Percentiles rank a stretch among this genome's conserved stretches.
phyloP scores from a whole-genome alignment of 2,888 invertebrate genomes.

The Drosophila ustulata region DNA sequence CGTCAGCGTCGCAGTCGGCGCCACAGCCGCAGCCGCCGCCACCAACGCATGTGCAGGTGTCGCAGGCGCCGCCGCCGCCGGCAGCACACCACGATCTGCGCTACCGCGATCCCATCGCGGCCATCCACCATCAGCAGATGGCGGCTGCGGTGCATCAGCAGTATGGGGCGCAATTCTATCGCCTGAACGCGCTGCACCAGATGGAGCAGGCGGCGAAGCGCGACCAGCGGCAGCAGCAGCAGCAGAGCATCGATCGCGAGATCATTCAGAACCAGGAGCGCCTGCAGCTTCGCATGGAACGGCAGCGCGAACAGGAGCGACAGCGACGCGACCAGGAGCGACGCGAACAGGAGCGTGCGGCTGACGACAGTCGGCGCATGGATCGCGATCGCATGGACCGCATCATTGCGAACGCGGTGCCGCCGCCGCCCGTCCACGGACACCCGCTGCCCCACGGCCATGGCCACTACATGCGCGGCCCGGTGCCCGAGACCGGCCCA shows the following conservation, averaged over 20 bases:
- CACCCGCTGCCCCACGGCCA: conserved; percentile 28
- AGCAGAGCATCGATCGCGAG: conserved; percentile 76
- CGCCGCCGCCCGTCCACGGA: conserved; percentile 51
- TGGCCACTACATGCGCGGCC: conserved; percentile 78
- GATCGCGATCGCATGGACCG: conserved; percentile 65
- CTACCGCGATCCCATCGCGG: conserved; percentile 85
- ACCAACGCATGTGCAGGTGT: conserved; percentile 55
- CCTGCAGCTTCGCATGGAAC: conserved; percentile 75
- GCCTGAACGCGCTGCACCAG: conserved; percentile 81
- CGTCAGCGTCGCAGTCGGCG: conserved; percentile 56
- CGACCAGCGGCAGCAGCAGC: conserved; percentile 71
- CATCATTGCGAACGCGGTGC: conserved; percentile 50
- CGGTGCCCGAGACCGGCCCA: conserved; percentile 81
- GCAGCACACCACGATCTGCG: conserved; percentile 83
- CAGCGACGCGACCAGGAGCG: conserved; percentile 75
- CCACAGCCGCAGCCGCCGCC: conserved; percentile 56
- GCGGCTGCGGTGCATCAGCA: conserved; percentile 74
- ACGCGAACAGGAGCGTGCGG: conserved; percentile 80
- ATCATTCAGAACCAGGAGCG: conserved; percentile 82
- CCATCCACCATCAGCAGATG: conserved; percentile 84
- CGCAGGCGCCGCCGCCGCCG: conserved; percentile 57
- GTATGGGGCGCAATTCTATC: conserved; percentile 71
- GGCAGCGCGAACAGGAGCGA: conserved; percentile 81
- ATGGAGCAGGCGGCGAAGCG: conserved; percentile 75
- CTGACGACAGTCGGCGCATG: conserved; percentile 79